Evolutionary conservation across 1,140 invertebrate genomes (phyloP), one percentile per base, ranked within the genome.

Genomic region (Aphelinus certus): DNA sequence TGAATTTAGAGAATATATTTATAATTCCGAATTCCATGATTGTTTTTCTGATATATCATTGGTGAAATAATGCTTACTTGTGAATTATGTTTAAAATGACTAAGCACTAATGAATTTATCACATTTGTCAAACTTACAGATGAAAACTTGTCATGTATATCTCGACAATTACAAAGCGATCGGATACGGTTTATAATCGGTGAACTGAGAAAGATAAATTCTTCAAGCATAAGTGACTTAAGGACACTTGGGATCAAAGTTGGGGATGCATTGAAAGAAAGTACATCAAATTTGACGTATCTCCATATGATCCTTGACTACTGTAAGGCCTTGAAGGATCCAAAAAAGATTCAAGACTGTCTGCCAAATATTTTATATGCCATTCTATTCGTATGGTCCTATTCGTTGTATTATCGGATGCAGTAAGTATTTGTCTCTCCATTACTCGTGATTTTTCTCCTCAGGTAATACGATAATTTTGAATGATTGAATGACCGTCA

Each of bases 301-400:
- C 83, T 97, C 2, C 90, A 92, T 81, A 85, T 95, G 2, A 88
- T 97, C 1, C 90, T 92, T 45, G 91, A 92, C 66, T 92, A 92
- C 1, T 95, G 94, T 81, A 70, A 81, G n/a, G 42, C 75, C 65
- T 88, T 91, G 56, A 86, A 91, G 57, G 78, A 92, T 67, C 86
- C 96, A 1, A 88, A 90, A 56, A 75, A 82, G 3, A 90, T 92
- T 1, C 86, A 91, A 10, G 87, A 89, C 5, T 87, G 93, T 65
- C 83, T 96, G 3, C 91, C 92, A 0, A 89, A 92, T 71, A 93
- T 96, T 62, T 88, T 97, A 1, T 90, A 94, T 76, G 83, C 93
- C 1, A 92, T 96, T 68, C 89, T 94, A 78, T 93, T 94, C 68
- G 94, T 97, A 79, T 95, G 94, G 93, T 87, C 91, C 75, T 92